Percentiles rank a stretch among this genome's conserved stretches.
Conservation (phyloP, 2,888 invertebrate species). For the Amphipyra tragopoginis region DNA sequence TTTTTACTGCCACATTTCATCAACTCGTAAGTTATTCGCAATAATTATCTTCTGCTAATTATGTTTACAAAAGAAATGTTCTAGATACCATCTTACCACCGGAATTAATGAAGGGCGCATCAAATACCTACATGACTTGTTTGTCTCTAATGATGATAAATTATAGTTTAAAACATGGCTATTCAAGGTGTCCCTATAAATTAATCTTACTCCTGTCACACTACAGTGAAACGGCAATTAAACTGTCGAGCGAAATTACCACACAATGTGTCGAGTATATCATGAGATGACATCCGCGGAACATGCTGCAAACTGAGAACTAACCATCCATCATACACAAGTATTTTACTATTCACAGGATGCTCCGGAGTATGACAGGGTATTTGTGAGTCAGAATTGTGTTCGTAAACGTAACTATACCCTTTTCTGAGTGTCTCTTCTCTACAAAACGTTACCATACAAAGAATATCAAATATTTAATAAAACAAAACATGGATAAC, state of each 20-base stretch:
- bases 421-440: too few relatives aligned
- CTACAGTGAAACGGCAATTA: slow-evolving; percentile 86
- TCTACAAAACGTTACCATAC: too few relatives aligned
- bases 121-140: slow-evolving; percentile 67
- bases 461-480: too few relatives aligned
- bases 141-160: slow-evolving; percentile 84
- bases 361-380: slow-evolving; percentile 36
- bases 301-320: slow-evolving; percentile 69
- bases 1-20: slow-evolving; percentile 11
- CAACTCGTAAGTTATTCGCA: slow-evolving; percentile 21
- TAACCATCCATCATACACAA: slow-evolving; percentile 79
- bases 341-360: slow-evolving; percentile 65
- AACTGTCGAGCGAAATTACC: slow-evolving; percentile 84
- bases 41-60: slow-evolving; percentile 30
- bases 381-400: not conserved
- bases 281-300: slow-evolving; percentile 82
- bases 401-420: too few relatives aligned
- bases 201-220: slow-evolving; percentile 83
- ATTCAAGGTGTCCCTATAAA: slow-evolving; percentile 86
- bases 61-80: slow-evolving; percentile 16
- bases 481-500: too few relatives aligned
- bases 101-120: slow-evolving; percentile 52
- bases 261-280: slow-evolving; percentile 88
- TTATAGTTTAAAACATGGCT: slow-evolving; percentile 77
- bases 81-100: slow-evolving; percentile 9